Evolutionary conservation across 2,113 vertebrate genomes (phyloP).

Genomic region (Axis porcinus): DNA sequence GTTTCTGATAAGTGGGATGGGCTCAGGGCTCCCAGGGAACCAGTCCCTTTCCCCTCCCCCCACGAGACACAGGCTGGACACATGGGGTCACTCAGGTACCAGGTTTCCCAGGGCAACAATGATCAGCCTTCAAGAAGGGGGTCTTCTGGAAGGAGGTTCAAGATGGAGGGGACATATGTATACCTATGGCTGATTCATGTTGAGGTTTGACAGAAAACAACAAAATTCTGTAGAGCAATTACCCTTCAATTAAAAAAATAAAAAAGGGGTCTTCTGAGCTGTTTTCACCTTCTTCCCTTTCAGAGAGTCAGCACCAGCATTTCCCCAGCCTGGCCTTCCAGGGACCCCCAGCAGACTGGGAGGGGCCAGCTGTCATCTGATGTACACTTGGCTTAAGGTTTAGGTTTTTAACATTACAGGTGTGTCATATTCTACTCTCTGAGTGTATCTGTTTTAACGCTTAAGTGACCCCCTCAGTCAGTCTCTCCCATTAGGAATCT

Average conservation of each 20-base stretch:
- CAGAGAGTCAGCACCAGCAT: neutral
- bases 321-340: neutral
- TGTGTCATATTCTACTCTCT: neutral
- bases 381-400: neutral
- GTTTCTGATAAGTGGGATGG: neutral
- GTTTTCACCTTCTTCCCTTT: neutral
- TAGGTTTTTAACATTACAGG: neutral
- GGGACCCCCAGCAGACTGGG: neutral
- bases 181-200: neutral
- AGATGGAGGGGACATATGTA: neutral
- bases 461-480: neutral
- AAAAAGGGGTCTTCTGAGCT: neutral
- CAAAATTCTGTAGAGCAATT: neutral
- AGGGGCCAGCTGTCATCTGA: neutral
- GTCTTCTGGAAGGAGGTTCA: neutral
- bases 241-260: neutral
- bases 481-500: neutral
- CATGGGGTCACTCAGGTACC: neutral
- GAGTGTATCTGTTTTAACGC: neutral
- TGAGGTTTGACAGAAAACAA: neutral
- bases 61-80: neutral
- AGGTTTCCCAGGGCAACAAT: neutral
- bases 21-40: neutral
- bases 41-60: fast-evolving
- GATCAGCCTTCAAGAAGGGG: neutral